Evolutionary conservation across 2,113 vertebrate species (phyloP).

Genomic region (Ochotona curzoniae): DNA sequence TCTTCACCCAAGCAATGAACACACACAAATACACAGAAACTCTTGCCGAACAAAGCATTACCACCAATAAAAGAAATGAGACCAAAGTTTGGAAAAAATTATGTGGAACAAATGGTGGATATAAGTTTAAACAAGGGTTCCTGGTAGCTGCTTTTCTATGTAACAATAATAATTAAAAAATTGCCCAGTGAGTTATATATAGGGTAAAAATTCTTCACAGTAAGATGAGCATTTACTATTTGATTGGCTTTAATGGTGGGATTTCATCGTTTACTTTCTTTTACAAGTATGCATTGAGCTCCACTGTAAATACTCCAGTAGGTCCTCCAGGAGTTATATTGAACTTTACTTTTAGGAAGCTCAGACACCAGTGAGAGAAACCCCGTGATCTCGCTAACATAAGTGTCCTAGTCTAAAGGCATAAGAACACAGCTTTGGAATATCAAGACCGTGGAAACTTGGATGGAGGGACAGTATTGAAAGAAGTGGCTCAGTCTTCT

Average conservation of each 20-base stretch:
- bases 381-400: neutral
- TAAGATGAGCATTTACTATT: neutral
- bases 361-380: neutral
- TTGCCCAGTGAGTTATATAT: neutral
- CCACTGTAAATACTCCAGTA: neutral
- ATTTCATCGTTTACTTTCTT: conserved; percentile 19
- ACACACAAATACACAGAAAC: neutral
- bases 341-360: neutral
- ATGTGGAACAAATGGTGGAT: neutral
- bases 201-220: neutral
- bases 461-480: rapidly evolving
- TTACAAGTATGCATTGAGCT: neutral
- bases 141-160: neutral
- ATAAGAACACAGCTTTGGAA: neutral
- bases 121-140: neutral
- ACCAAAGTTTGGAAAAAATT: neutral
- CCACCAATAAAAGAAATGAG: neutral
- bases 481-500: neutral
- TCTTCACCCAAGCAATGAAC: neutral
- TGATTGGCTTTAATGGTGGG: neutral
- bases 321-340: neutral
- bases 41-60: neutral
- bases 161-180: neutral
- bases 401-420: neutral
- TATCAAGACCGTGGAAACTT: neutral